Base-by-base conservation (phyloP, 1,140 invertebrate genomes). In the Homarus americanus region DNA sequence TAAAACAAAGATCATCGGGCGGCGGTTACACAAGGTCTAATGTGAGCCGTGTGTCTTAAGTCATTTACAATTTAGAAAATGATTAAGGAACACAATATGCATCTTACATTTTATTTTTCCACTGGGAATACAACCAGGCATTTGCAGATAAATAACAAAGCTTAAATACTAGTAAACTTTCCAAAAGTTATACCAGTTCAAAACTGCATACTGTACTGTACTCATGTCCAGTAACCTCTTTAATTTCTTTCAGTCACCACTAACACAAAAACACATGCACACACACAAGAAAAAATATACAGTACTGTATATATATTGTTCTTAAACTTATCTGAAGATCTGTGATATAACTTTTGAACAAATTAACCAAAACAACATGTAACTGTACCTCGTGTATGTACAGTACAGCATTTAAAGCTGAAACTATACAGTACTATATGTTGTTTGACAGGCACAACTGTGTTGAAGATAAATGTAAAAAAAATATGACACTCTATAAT, bases 1-100 rank as follows among this genome's bases (percentile, higher is more conserved):
- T 87, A 82, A 82, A 82, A 82, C 80, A 82, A 82, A 82, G 80
- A 82, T n/a, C 80, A 82, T 82, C 58, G 80, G 80, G 80, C 28
- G 80, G 80, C 49, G 76, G 76, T 79, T 79, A 79, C 76, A 79
- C 76, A 79, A 79, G 44, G 40, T 79, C 76, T 41, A n/a, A 20
- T 79, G n/a, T 28, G 28, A 1, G n/a, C n/a, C 63, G 32, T 24
- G 53, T 20, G 53, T 58, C 53, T 58, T 24, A 58, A 20, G 53
- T 58, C 53, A 58, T 58, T 58, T 58, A 20, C 20, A 58, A 15
- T 58, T 58, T 58, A 58, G 53, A 58, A 58, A 58, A 58, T 58
- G 53, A 58, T 58, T 24, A 58, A 20, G 53, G 53, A 58, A 58
- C 53, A 58, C 53, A 58, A 58, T 24, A 20, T 58, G 7, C 24